A percentile compares a stretch with the other conserved stretches of the same genome.
phyloP scores from a whole-genome alignment of 2,888 invertebrate species.

The Drosophila histrio region DNA sequence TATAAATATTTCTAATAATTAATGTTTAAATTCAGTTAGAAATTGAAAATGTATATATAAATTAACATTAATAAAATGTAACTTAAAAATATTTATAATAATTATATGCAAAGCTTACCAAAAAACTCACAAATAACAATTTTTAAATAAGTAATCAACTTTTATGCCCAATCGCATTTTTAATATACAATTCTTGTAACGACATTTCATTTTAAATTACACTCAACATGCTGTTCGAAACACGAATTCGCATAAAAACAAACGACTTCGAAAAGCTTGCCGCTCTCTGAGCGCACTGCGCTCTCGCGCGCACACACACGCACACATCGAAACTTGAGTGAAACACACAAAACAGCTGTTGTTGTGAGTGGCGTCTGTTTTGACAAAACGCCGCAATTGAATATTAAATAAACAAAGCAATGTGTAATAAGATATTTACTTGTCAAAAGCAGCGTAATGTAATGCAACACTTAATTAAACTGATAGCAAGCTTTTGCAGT shows the following conservation, averaged over 20 bases:
- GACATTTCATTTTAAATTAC: neutral
- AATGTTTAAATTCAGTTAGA: too few relatives aligned
- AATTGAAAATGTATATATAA: too few relatives aligned
- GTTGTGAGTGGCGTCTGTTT: constrained; percentile 34
- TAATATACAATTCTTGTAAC: neutral
- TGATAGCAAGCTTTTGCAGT: neutral
- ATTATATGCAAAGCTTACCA: too few relatives aligned
- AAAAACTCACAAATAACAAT: too few relatives aligned
- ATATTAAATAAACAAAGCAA: neutral
- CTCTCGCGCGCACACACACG: constrained; percentile 10
- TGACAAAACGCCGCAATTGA: constrained; percentile 13
- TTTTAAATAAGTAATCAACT: too few relatives aligned
- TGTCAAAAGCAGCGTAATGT: neutral
- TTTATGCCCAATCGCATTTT: too few relatives aligned
- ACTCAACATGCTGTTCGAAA: constrained; percentile 7
- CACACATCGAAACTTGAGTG: constrained; percentile 20
- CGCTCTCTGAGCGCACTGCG: constrained; percentile 3
- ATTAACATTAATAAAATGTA: too few relatives aligned
- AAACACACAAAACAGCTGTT: constrained; percentile 38
- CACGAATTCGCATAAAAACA: constrained; percentile 12
- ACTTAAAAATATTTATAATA: too few relatives aligned
- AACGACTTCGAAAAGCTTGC: neutral
- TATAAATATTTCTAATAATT: neutral
- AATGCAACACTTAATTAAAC: neutral
- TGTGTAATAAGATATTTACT: neutral